Percentiles rank a stretch among this genome's conserved stretches.
Conservation (phyloP, 2,888 invertebrate species). For the Scaptomyza polygonia region DNA sequence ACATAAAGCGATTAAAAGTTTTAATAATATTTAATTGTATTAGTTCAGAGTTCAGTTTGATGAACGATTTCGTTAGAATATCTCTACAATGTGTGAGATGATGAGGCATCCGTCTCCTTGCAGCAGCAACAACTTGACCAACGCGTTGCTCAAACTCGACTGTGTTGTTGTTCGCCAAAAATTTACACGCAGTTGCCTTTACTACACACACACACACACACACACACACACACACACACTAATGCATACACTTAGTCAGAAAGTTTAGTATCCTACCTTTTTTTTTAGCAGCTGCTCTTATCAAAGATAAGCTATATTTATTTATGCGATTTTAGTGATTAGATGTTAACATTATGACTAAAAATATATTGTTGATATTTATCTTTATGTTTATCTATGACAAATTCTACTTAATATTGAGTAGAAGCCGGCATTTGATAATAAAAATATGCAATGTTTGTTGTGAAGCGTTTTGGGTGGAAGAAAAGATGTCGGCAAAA, state of each 20-base stretch:
- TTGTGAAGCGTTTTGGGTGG: neutral
- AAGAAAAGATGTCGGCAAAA: constrained; percentile 40
- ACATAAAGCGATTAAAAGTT: constrained; percentile 49
- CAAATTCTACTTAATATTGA: neutral
- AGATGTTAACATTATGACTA: neutral
- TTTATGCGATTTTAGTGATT: neutral
- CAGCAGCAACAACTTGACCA: constrained; percentile 63
- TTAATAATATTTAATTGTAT: constrained; percentile 64
- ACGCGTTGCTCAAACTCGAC: constrained; percentile 77
- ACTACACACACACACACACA: constrained; percentile 18
- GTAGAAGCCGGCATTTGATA: constrained; percentile 29
- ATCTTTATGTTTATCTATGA: neutral
- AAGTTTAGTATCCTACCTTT: constrained; percentile 46
- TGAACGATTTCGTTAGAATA: constrained; percentile 27
- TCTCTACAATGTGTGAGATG: constrained; percentile 14
- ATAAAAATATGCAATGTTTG: constrained; percentile 22
- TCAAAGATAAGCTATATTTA: constrained; percentile 1
- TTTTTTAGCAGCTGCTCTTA: neutral
- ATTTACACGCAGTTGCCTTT: constrained; percentile 57
- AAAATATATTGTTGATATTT: neutral
- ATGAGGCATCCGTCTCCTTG: constrained; percentile 4
- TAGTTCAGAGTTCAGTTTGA: constrained; percentile 26
- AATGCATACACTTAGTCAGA: constrained; percentile 16
- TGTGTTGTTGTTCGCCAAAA: constrained; percentile 71
- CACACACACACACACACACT: constrained; percentile 9